Percentiles rank a stretch among this genome's conserved stretches.
These are phyloP conservation scores for Cromileptes altivelis DNA, from an alignment of 2,113 vertebrate genomes.

Conservation along the genomic window DNA sequence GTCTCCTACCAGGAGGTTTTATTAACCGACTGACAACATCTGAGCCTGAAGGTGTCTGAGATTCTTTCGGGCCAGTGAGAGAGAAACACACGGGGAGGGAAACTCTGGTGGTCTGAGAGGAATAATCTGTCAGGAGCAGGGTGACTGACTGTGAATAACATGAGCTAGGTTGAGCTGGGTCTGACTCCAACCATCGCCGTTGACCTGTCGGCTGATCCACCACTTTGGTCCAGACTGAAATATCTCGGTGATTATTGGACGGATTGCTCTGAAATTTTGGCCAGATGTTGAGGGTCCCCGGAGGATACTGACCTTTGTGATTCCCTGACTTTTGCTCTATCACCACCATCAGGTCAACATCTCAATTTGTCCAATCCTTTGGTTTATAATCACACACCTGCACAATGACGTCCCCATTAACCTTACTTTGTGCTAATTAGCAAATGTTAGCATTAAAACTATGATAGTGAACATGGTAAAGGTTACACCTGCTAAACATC, in stretches of 20 bases:
- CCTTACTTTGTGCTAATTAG: no score
- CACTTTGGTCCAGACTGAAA: not conserved
- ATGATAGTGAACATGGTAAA: no score
- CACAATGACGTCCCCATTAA: not conserved
- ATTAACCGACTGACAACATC: constrained; percentile 56
- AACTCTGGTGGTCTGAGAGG: constrained; percentile 22
- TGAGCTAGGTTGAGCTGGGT: not conserved
- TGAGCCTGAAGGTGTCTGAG: constrained; percentile 36
- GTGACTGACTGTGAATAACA: constrained; percentile 11
- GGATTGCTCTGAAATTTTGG: not conserved
- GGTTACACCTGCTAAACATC: no score
- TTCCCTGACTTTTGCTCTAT: not conserved
- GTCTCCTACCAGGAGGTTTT: constrained; percentile 59
- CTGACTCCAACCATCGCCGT: not conserved
- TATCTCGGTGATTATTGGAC: not conserved
- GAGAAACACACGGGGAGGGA: not conserved
- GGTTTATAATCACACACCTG: not conserved
- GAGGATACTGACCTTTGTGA: not conserved
- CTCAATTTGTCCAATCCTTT: not conserved
- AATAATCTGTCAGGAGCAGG: constrained; percentile 17
- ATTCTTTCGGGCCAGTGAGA: constrained; percentile 11
- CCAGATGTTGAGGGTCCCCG: not conserved
- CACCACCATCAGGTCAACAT: not conserved
- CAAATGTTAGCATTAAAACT: no score
- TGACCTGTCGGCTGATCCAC: not conserved